Evolutionary conservation across 2,113 vertebrate genomes (phyloP).

Genomic region (Entelurus aequoreus): DNA sequence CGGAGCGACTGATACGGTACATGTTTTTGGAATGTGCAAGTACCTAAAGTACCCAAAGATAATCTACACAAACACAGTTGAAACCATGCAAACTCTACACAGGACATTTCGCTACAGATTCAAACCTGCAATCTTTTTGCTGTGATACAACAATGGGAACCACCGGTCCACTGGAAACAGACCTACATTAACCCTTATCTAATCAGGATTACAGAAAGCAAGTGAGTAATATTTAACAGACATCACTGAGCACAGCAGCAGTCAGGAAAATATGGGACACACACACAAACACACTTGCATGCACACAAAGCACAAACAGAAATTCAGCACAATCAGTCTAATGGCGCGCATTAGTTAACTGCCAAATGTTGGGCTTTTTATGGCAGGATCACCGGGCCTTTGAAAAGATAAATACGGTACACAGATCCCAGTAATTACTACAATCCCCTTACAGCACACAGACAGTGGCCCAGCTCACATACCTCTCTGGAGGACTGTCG

Average conservation of each 20-base stretch:
- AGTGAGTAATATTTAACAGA: conserved; percentile 78
- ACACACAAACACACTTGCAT: conserved; percentile 19
- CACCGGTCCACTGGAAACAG: conserved; percentile 32
- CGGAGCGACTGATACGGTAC: too few species aligned
- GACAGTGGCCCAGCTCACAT: conserved; percentile 43
- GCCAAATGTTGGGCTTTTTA: conserved; percentile 81
- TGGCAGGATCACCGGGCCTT: conserved; percentile 67
- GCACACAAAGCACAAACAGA: conserved; percentile 45
- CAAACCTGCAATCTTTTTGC: background rate
- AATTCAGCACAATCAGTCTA: conserved; percentile 83
- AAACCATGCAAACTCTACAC: background rate
- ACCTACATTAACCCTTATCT: conserved; percentile 70
- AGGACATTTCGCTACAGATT: background rate
- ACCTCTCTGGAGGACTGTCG: conserved; percentile 51
- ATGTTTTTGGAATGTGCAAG: too few species aligned
- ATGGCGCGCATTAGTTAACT: conserved; percentile 86
- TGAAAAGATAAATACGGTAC: conserved; percentile 78
- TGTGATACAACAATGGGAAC: background rate
- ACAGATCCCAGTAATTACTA: conserved; percentile 80
- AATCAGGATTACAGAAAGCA: conserved; percentile 76
- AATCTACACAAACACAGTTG: too few species aligned
- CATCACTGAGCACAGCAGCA: conserved; percentile 60
- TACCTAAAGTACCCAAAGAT: too few species aligned
- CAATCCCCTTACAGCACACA: conserved; percentile 70
- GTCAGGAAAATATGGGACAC: conserved; percentile 48